Percentiles rank a stretch among this genome's conserved stretches.
Evolutionary conservation across 1,140 invertebrate species (phyloP).

Genomic region (Drosophila pseudoananassae): DNA sequence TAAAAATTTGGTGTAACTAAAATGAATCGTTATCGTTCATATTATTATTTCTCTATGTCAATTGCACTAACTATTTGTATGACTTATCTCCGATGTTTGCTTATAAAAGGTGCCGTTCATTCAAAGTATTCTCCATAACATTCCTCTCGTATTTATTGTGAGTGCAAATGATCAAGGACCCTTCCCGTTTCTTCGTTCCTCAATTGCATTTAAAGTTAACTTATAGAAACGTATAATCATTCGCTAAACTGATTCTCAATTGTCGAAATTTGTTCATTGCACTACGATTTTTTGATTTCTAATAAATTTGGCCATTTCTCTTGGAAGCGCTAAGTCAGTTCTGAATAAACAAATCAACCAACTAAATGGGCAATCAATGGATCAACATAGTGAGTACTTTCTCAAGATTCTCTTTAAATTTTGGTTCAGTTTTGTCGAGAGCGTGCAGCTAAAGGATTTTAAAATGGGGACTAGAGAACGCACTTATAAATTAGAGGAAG

Average conservation of each 20-base stretch:
- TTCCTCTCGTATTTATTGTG: slow-evolving; percentile 20
- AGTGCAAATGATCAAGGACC: slow-evolving; percentile 71
- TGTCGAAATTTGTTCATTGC: slow-evolving; percentile 49
- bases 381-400: slow-evolving; percentile 28
- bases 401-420: slow-evolving; percentile 15
- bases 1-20: slow-evolving; percentile 71
- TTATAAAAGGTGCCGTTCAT: slow-evolving; percentile 72
- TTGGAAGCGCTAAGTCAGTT: slow-evolving; percentile 83
- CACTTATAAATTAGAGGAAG: slow-evolving; percentile 77
- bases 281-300: slow-evolving; percentile 65
- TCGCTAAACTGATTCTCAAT: slow-evolving; percentile 54
- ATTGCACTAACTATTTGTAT: slow-evolving; percentile 70
- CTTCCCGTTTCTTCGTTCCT: slow-evolving; percentile 10
- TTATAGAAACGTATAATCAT: slow-evolving; percentile 44
- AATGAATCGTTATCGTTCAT: slow-evolving; percentile 56
- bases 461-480: slow-evolving; percentile 14
- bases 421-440: slow-evolving; percentile 8
- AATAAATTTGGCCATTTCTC: slow-evolving; percentile 82
- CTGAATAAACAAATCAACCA: slow-evolving; percentile 63
- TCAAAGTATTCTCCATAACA: slow-evolving; percentile 59
- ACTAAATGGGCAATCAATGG: slow-evolving; percentile 49
- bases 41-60: slow-evolving; percentile 49
- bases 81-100: slow-evolving; percentile 41
- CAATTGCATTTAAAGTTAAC: slow-evolving; percentile 44
- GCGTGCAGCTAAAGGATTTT: slow-evolving; percentile 30